Evolutionary conservation across 1,140 invertebrate species (phyloP).

Genomic region (Cotesia vestalis): DNA sequence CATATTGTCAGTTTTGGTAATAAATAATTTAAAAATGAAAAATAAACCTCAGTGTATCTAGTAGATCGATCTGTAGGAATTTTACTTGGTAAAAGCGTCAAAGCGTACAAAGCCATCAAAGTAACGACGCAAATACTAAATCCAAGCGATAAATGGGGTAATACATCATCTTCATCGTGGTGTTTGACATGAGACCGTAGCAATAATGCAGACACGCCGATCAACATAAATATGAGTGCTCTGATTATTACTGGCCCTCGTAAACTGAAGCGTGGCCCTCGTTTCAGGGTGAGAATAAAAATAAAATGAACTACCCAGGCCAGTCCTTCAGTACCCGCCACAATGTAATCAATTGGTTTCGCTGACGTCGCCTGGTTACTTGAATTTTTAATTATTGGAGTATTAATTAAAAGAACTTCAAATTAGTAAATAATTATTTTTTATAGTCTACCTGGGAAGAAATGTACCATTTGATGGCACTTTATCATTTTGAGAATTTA

Average conservation of each 20-base stretch:
- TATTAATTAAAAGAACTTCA: neutral
- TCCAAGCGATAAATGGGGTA: conserved; percentile 56
- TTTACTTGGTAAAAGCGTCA: conserved; percentile 71
- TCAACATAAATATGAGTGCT: conserved; percentile 55
- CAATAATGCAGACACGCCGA: conserved; percentile 50
- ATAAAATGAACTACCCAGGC: conserved; percentile 83
- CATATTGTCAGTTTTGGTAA: neutral
- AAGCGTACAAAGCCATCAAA: conserved; percentile 66
- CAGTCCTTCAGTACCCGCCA: conserved; percentile 73
- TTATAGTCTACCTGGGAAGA: conserved; percentile 10
- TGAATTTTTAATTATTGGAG: conserved; percentile 31
- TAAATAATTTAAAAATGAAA: conserved; percentile 50
- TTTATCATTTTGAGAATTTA: neutral
- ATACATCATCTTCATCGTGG: conserved; percentile 46
- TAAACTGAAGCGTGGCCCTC: conserved; percentile 71
- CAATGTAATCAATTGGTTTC: conserved; percentile 75
- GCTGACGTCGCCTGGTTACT: conserved; percentile 50
- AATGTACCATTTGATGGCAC: neutral
- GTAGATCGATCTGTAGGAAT: conserved; percentile 39
- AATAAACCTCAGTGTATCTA: conserved; percentile 65
- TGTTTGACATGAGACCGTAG: conserved; percentile 53
- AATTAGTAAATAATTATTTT: neutral
- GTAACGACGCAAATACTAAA: conserved; percentile 58
- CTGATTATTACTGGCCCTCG: conserved; percentile 76
- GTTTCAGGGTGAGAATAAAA: conserved; percentile 76